These are phyloP conservation scores for Xylota sylvarum DNA, from an alignment of 2,888 invertebrate genomes.

Conservation along the genomic window DNA sequence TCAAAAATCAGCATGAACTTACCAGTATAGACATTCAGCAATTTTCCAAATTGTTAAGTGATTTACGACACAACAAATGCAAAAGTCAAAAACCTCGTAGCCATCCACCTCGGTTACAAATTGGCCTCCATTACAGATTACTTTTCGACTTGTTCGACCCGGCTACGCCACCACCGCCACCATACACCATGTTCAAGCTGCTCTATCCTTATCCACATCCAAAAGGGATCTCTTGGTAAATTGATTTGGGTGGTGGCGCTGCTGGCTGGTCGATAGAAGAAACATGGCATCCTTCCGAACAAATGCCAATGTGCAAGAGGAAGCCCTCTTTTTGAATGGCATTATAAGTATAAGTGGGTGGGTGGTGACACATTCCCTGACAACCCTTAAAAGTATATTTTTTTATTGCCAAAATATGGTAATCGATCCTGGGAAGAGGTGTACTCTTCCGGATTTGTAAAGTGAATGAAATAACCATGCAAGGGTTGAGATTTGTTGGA, in stretches of 20 bases:
- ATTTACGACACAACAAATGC: slow-evolving; percentile 84
- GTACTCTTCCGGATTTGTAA: slow-evolving; percentile 3
- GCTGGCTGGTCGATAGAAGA: neutral
- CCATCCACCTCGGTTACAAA: slow-evolving; percentile 59
- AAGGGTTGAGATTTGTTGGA: slow-evolving; percentile 65
- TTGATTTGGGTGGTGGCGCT: slow-evolving; percentile 36
- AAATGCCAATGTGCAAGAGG: neutral
- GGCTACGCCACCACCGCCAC: slow-evolving; percentile 27
- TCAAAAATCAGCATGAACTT: slow-evolving; percentile 48
- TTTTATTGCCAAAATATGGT: slow-evolving; percentile 75
- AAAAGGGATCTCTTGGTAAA: slow-evolving; percentile 45
- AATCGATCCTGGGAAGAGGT: slow-evolving; percentile 53
- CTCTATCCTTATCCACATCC: slow-evolving; percentile 26
- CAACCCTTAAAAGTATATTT: slow-evolving; percentile 64
- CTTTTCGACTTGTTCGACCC: slow-evolving; percentile 67
- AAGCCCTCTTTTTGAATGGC: slow-evolving; percentile 50
- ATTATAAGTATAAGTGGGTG: slow-evolving; percentile 73
- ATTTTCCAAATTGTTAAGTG: slow-evolving; percentile 84
- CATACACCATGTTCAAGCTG: slow-evolving; percentile 5
- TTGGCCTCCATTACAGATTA: slow-evolving; percentile 75
- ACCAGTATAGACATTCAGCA: slow-evolving; percentile 58
- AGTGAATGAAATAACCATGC: slow-evolving; percentile 54
- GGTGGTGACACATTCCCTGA: slow-evolving; percentile 64
- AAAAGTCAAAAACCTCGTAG: slow-evolving; percentile 61
- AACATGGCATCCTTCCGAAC: slow-evolving; percentile 37